Conservation (phyloP, 37 sponge, comb jelly and placozoan genomes). For the Ianthella basta region DNA sequence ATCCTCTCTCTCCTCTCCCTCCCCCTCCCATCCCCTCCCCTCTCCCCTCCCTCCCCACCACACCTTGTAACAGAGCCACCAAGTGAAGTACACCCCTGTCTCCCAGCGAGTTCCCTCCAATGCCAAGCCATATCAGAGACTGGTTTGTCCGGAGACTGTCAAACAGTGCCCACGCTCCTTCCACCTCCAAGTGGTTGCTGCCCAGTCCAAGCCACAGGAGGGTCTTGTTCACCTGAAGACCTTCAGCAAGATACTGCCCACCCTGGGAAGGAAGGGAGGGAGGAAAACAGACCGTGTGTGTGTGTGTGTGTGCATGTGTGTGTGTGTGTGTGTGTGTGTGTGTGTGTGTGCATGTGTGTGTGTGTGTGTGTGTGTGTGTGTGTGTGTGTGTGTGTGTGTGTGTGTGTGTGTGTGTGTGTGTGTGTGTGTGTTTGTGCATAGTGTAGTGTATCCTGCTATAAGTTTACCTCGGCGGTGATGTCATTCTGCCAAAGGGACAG, state of each 20-base stretch:
- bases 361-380: no score
- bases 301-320: background rate
- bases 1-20: no score
- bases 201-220: slow-evolving; percentile 90
- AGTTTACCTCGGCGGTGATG: slow-evolving; percentile 47
- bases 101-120: slow-evolving; percentile 83
- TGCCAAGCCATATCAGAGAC: slow-evolving; percentile 79
- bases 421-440: background rate
- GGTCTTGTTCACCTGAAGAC: slow-evolving; percentile 61
- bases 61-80: slow-evolving; percentile 66
- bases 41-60: background rate
- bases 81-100: slow-evolving; percentile 84
- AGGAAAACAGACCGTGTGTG: background rate
- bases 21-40: no score
- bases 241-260: slow-evolving; percentile 77
- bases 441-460: background rate
- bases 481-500: slow-evolving; percentile 89
- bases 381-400: no score
- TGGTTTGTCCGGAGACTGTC: slow-evolving; percentile 58
- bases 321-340: background rate
- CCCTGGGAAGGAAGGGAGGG: slow-evolving; percentile 27
- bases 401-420: no score
- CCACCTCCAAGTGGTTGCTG: slow-evolving; percentile 71
- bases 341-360: background rate
- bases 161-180: slow-evolving; percentile 84